These are phyloP conservation scores for Alethe castanea DNA, from an alignment of 2,113 vertebrate species.

Conservation along the genomic window DNA sequence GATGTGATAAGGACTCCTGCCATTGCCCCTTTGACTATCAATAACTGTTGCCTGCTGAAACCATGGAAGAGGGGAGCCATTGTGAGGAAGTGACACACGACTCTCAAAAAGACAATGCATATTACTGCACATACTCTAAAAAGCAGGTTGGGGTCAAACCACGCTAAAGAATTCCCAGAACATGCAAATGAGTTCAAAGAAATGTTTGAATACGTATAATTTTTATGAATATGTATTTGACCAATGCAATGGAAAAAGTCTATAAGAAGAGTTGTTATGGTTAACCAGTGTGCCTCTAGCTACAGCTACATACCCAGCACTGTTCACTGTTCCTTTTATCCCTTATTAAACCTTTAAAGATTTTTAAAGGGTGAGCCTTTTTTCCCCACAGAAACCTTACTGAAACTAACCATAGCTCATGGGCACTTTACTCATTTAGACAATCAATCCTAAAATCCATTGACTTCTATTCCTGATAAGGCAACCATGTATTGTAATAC, in stretches of 20 bases:
- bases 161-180: not conserved
- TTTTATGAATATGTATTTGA: not conserved
- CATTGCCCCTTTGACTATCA: rapidly evolving
- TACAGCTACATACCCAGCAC: not conserved
- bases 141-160: not conserved
- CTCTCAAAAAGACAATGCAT: not conserved
- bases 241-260: not conserved
- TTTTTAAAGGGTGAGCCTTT: not conserved
- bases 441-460: not conserved
- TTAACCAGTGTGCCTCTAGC: not conserved
- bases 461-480: not conserved
- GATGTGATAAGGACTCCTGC: not conserved
- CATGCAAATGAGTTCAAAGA: not conserved
- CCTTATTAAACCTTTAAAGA: not conserved
- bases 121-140: not conserved
- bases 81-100: not conserved
- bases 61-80: not conserved
- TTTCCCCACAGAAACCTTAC: not conserved
- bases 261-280: not conserved
- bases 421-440: not conserved
- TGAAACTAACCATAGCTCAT: not conserved
- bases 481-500: not conserved
- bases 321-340: not conserved
- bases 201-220: not conserved
- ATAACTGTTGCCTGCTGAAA: not conserved